phyloP scores from a whole-genome alignment of 2,797 vertebrate species.

The Eidolon dupreanum region DNA sequence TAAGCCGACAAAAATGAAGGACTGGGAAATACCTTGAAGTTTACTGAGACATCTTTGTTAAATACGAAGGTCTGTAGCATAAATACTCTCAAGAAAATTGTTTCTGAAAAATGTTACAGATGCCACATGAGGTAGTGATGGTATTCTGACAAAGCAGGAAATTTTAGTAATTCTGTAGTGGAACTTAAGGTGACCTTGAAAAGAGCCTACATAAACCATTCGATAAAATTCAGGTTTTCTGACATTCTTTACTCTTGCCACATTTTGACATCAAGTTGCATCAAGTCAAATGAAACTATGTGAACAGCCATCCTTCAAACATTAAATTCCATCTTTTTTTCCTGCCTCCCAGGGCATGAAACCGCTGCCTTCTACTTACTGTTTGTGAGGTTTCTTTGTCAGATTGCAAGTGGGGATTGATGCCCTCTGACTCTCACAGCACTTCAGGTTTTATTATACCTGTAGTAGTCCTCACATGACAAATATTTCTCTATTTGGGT shows the following conservation, averaged over 20 bases:
- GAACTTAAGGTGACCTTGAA: constrained; percentile 85
- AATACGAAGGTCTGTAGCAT: constrained; percentile 65
- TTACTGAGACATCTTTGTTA: constrained; percentile 81
- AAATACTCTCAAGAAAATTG: constrained; percentile 70
- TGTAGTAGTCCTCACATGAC: constrained; percentile 38
- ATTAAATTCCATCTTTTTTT: constrained; percentile 76
- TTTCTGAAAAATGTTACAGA: constrained; percentile 71
- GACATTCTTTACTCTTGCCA: constrained; percentile 70
- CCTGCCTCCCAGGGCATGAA: constrained; percentile 71
- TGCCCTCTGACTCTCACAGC: constrained; percentile 58
- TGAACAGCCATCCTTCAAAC: constrained; percentile 79
- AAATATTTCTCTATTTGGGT: constrained; percentile 39
- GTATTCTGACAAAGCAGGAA: constrained; percentile 73
- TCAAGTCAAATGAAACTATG: constrained; percentile 79
- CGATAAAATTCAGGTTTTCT: constrained; percentile 72
- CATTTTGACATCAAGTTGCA: constrained; percentile 77
- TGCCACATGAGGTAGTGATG: constrained; percentile 65
- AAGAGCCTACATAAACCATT: constrained; percentile 78
- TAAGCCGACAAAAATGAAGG: constrained; percentile 73
- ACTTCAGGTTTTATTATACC: constrained; percentile 10
- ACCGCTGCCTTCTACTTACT: constrained; percentile 69
- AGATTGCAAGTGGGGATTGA: constrained; percentile 65
- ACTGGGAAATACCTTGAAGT: constrained; percentile 72
- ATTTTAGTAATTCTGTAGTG: constrained; percentile 69
- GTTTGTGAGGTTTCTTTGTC: constrained; percentile 70